Evolutionary conservation across 2,113 vertebrate genomes (phyloP), one percentile per base, ranked within the genome.

Genomic region (Nansenia antarctica): DNA sequence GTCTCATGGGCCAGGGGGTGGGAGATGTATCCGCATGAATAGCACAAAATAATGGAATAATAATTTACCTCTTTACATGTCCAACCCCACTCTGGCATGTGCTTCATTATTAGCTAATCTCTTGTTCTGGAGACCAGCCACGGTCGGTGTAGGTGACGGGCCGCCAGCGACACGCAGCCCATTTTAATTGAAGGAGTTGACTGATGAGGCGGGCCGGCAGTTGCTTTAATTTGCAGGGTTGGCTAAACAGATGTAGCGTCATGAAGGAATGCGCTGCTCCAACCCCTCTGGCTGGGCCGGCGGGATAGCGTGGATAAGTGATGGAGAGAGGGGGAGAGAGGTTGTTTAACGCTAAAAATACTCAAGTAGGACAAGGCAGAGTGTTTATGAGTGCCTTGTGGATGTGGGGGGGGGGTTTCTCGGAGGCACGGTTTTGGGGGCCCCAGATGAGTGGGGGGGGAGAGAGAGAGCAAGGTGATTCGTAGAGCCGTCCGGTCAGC

Each of bases 211-310:
- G 62, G 84, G 84, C 69, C 60, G 53, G n/a, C n/a, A 82, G 74
- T 66, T 77, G 76, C 74, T 82, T 89, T 89, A 74, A 87, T 88
- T 84, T 88, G 75, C 82, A 87, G 68, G 79, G 77, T 79, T 85
- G 83, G 80, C 76, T 85, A 82, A 86, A 84, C 84, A 88, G 83
- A 86, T 84, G 83, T 82, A 87, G 77, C 78, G 74, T 82, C 74
- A 77, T 78, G 70, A 87, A 87, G 80, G 83, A 81, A 87, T 74
- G 78, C 77, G 78, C 85, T 83, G 76, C 76, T 73, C 75, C 63
- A 9, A 64, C 14, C 52, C 68, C 7, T 55, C 45, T 39, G 63
- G 62, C 62, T 22, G 3, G 35, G 57, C 53, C 73, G 64, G 31
- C 79, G 67, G 69, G 31, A 6, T 9, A 77, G 72, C 47, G 52